phyloP scores from a whole-genome alignment of 2,113 vertebrate species.

The Trogon melanurus region DNA sequence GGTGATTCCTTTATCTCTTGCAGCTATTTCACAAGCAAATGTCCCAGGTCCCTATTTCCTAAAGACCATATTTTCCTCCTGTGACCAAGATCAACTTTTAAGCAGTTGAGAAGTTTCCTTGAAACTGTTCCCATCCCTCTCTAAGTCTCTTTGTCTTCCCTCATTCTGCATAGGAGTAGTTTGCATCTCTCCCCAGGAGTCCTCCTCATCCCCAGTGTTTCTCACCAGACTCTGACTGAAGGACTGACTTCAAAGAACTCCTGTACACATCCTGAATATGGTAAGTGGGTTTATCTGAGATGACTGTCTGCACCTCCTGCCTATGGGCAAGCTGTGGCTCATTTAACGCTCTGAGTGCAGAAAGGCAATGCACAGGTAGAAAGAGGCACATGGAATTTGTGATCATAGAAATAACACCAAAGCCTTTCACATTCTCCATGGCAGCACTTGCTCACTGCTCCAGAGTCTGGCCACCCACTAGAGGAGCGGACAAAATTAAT shows the following conservation, averaged over 20 bases:
- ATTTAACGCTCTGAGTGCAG: neutral
- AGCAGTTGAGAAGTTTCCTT: neutral
- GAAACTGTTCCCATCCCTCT: neutral
- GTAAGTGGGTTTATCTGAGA: neutral
- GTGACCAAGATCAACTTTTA: neutral
- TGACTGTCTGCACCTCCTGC: neutral
- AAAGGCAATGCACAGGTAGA: neutral
- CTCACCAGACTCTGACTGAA: neutral
- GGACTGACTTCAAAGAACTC: neutral
- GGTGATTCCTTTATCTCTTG: neutral
- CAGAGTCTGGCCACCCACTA: fast-evolving
- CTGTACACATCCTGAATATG: neutral
- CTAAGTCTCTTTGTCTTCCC: neutral
- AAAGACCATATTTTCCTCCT: neutral
- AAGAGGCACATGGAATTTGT: fast-evolving
- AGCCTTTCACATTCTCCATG: neutral
- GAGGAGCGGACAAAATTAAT: neutral
- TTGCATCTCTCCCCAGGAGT: neutral
- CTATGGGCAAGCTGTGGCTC: neutral
- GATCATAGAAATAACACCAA: neutral
- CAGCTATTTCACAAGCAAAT: neutral
- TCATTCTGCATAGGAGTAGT: neutral
- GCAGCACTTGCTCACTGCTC: neutral
- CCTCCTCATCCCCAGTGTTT: neutral
- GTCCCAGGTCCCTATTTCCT: neutral